A percentile compares a stretch with the other conserved stretches of the same genome.
Conservation (phyloP, 2,113 vertebrate species). For the Hypomesus transpacificus region DNA sequence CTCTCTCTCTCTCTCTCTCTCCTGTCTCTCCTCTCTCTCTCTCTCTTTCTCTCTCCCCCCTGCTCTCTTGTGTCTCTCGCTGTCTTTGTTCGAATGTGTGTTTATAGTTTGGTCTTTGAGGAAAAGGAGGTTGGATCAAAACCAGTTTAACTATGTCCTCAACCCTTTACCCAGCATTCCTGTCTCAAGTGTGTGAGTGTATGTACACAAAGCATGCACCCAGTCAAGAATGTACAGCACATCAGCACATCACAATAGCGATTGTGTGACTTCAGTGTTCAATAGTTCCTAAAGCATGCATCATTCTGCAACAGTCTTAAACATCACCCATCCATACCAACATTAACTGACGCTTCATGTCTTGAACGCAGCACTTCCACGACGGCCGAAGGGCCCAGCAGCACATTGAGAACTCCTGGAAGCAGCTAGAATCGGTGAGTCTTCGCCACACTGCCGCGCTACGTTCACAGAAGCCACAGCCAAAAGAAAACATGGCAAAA, state of each 20-base stretch:
- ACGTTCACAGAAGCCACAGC: too few species aligned
- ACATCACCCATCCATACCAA: neutral
- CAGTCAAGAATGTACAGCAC: neutral
- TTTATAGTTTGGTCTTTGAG: neutral
- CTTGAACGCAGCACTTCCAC: constrained; percentile 83
- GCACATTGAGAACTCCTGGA: constrained; percentile 96
- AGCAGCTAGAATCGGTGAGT: constrained; percentile 94
- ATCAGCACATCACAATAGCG: neutral
- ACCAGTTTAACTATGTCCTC: neutral
- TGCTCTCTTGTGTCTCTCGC: too few species aligned
- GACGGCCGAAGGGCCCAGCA: constrained; percentile 96
- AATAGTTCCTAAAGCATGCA: too few species aligned
- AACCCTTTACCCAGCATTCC: neutral
- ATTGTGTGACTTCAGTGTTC: too few species aligned
- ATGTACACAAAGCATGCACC: neutral
- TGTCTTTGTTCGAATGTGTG: too few species aligned
- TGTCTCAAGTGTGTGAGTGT: neutral
- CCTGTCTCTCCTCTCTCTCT: too few species aligned
- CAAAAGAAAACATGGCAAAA: too few species aligned
- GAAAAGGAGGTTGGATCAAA: constrained; percentile 4
- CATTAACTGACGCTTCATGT: neutral
- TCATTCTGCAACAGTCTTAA: too few species aligned
- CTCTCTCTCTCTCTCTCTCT: too few species aligned
- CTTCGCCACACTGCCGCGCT: neutral
- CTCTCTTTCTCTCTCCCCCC: too few species aligned